phyloP scores from a whole-genome alignment of 2,888 invertebrate genomes.

The Oeneis ivallda region DNA sequence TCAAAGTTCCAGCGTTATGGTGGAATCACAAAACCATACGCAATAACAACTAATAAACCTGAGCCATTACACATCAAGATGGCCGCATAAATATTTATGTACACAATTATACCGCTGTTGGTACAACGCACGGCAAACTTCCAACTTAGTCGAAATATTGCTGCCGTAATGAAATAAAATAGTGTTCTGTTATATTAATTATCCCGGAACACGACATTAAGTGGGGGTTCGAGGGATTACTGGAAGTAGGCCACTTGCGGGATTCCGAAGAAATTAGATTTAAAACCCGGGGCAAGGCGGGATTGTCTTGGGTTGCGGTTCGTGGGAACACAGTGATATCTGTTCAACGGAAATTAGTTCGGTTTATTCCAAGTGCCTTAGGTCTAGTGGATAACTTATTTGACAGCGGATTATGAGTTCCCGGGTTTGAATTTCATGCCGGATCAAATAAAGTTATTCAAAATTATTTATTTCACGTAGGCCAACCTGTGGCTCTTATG shows the following conservation, averaged over 20 bases:
- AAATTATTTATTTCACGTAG: too few species aligned
- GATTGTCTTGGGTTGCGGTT: conserved; percentile 19
- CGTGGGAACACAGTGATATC: conserved; percentile 8
- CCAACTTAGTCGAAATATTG: conserved; percentile 60
- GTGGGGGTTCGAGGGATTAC: conserved; percentile 46
- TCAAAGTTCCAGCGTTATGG: background rate
- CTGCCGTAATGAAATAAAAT: conserved; percentile 76
- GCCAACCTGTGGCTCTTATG: too few species aligned
- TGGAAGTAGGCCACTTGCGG: conserved; percentile 43
- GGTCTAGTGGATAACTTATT: too few species aligned
- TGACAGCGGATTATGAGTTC: too few species aligned
- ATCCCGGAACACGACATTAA: conserved; percentile 71
- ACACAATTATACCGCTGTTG: conserved; percentile 43
- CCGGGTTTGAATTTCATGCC: too few species aligned
- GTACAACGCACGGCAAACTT: conserved; percentile 53
- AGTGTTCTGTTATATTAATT: conserved; percentile 75
- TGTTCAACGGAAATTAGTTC: conserved; percentile 4
- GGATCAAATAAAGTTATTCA: too few species aligned
- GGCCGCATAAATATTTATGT: conserved; percentile 41
- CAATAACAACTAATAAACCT: conserved; percentile 20
- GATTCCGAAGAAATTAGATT: conserved; percentile 47
- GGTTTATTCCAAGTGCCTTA: background rate
- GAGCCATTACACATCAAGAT: conserved; percentile 17
- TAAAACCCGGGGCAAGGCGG: conserved; percentile 23
- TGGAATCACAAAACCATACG: conserved; percentile 16